A percentile compares a stretch with the other conserved stretches of the same genome.
phyloP scores from a whole-genome alignment of 2,888 invertebrate genomes.

The Cheilosia urbana region DNA sequence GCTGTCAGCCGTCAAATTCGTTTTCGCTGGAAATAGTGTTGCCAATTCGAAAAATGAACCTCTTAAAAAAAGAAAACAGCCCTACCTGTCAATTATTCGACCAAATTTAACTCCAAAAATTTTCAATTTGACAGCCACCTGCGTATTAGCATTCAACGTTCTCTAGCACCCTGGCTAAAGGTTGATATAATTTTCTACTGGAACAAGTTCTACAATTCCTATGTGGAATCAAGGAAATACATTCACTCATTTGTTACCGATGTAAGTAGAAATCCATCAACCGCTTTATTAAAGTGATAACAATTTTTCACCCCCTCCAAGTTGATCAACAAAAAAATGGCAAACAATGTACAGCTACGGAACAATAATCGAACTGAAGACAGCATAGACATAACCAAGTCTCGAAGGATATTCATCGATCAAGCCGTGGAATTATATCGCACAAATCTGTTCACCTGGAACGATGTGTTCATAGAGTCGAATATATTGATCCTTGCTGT shows the following conservation, averaged over 20 bases:
- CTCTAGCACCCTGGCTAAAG: slow-evolving; percentile 53
- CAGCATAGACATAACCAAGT: slow-evolving; percentile 54
- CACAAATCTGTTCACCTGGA: slow-evolving; percentile 71
- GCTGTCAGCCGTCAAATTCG: too few species aligned
- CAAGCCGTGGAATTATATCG: slow-evolving; percentile 76
- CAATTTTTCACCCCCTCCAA: background rate
- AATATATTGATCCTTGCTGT: slow-evolving; percentile 77
- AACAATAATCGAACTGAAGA: slow-evolving; percentile 24
- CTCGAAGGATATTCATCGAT: slow-evolving; percentile 75
- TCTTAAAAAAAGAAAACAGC: too few species aligned
- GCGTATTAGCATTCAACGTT: slow-evolving; percentile 59
- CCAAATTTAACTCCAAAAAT: too few species aligned
- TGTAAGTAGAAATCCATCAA: slow-evolving; percentile 32
- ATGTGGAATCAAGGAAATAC: slow-evolving; percentile 62
- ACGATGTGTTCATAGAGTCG: slow-evolving; percentile 77
- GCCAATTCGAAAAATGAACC: too few species aligned
- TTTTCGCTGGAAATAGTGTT: too few species aligned
- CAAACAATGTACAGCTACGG: slow-evolving; percentile 28
- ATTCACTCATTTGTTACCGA: slow-evolving; percentile 53
- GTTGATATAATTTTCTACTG: slow-evolving; percentile 54
- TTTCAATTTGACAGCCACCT: slow-evolving; percentile 42
- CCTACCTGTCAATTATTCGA: too few species aligned
- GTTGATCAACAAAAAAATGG: slow-evolving; percentile 61
- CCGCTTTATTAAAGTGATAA: background rate
- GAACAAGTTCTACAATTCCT: slow-evolving; percentile 54